Percentiles rank a stretch among this genome's conserved stretches.
Evolutionary conservation across 2,113 vertebrate species (phyloP).

Genomic region (Tonatia bakeri): DNA sequence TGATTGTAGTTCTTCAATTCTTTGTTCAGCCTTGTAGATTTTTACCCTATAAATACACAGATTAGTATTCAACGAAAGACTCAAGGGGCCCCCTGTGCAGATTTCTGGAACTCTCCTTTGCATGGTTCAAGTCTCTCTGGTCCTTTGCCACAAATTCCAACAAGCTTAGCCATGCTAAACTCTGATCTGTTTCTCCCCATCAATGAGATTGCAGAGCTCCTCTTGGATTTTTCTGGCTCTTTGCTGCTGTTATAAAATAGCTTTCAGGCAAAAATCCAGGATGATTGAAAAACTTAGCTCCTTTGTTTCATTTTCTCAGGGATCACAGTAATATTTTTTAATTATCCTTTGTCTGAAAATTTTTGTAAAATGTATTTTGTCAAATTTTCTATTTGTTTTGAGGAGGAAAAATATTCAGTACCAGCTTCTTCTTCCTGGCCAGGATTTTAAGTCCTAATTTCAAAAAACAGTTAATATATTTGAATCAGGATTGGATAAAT

Average conservation of each 20-base stretch:
- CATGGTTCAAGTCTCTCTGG: not conserved
- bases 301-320: not conserved
- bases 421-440: not conserved
- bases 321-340: not conserved
- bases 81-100: not conserved
- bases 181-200: not conserved
- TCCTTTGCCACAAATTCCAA: not conserved
- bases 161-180: not conserved
- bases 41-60: not conserved
- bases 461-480: not conserved
- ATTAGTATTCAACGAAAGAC: not conserved
- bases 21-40: not conserved
- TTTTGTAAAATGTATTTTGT: not conserved
- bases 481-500: not conserved
- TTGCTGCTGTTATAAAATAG: not conserved
- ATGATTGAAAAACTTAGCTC: not conserved
- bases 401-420: not conserved
- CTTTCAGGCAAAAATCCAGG: not conserved
- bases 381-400: not conserved
- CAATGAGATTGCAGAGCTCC: not conserved
- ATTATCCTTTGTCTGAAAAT: not conserved
- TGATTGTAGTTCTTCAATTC: not conserved
- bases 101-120: not conserved
- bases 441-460: not conserved
- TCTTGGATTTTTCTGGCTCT: not conserved